These are phyloP conservation scores for Idaea biselata DNA, from an alignment of 2,888 invertebrate species.

Conservation along the genomic window DNA sequence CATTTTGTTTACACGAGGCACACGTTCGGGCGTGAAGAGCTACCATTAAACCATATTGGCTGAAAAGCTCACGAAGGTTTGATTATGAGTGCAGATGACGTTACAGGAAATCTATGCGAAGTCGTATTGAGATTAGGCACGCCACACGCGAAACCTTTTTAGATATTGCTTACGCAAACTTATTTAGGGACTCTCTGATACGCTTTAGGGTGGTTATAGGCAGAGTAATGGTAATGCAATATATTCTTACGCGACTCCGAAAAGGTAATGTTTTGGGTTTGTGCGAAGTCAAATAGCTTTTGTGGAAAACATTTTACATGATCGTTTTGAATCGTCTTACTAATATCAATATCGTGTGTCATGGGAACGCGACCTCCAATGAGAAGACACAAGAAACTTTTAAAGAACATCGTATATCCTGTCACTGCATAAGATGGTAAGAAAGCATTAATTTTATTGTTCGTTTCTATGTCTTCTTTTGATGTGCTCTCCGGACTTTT, in stretches of 20 bases:
- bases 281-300: too few relatives aligned
- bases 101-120: conserved; percentile 31
- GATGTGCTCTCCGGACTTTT: too few relatives aligned
- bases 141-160: conserved; percentile 33
- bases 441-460: too few relatives aligned
- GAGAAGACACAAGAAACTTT: background rate
- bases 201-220: background rate
- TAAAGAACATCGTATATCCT: background rate
- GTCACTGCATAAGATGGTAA: background rate
- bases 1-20: conserved; percentile 3
- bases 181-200: background rate
- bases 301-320: too few relatives aligned
- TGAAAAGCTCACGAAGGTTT: conserved; percentile 30
- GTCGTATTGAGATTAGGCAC: conserved; percentile 43
- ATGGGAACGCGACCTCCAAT: background rate
- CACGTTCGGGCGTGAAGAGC: conserved; percentile 32
- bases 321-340: too few relatives aligned
- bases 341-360: too few relatives aligned
- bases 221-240: background rate
- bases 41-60: conserved; percentile 33
- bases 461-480: too few relatives aligned
- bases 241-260: background rate
- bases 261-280: background rate
- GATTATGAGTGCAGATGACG: conserved; percentile 45
- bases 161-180: conserved; percentile 19